A percentile compares a stretch with the other conserved stretches of the same genome.
Evolutionary conservation across 2,797 vertebrate genomes (phyloP).

Genomic region (Chlorospingus semifuscus): DNA sequence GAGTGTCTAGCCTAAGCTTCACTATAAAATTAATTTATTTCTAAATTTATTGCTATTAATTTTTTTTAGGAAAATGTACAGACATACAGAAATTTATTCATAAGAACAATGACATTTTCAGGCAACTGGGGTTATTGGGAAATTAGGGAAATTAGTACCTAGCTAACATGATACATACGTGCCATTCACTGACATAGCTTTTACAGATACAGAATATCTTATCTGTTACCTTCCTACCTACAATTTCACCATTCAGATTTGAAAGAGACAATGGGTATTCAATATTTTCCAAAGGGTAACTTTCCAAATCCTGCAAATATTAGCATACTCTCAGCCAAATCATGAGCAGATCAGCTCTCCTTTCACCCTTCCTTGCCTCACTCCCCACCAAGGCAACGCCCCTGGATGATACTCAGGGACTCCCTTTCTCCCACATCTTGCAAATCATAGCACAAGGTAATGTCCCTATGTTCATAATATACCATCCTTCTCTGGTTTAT

Average conservation of each 20-base stretch:
- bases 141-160: background rate
- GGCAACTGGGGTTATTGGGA: background rate
- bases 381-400: background rate
- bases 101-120: background rate
- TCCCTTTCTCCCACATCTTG: background rate
- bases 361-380: background rate
- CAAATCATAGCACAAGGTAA: background rate
- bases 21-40: background rate
- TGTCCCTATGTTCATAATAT: fast-evolving
- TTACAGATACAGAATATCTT: background rate
- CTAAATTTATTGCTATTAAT: background rate
- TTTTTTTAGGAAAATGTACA: background rate
- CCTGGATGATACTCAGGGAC: too few species aligned
- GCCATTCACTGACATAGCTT: background rate
- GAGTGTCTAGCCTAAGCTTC: background rate
- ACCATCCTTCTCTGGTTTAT: background rate
- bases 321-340: background rate
- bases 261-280: background rate
- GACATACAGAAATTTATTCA: background rate
- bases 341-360: background rate
- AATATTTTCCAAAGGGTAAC: background rate
- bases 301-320: background rate
- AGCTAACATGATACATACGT: background rate
- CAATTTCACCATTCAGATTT: background rate
- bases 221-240: background rate